These are phyloP conservation scores for Chauna torquata DNA, from an alignment of 2,113 vertebrate species.

Conservation along the genomic window DNA sequence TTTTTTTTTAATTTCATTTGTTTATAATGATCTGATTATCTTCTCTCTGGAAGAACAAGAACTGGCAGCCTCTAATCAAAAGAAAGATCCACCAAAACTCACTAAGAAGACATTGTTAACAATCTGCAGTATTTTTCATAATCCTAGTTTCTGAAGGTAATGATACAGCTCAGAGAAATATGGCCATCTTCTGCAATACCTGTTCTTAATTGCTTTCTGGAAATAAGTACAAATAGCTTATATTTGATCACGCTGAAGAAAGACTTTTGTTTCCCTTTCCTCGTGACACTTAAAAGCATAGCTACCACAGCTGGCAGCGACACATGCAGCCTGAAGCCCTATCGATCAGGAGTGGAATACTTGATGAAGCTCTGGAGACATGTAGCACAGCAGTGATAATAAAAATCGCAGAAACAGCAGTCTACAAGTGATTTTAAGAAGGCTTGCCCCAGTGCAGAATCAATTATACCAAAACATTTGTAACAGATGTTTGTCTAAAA, in stretches of 20 bases:
- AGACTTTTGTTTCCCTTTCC: background rate
- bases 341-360: fast-evolving
- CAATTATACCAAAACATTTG: too few relatives aligned
- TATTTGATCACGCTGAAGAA: fast-evolving
- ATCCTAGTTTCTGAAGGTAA: background rate
- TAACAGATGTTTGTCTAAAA: background rate
- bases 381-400: background rate
- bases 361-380: background rate
- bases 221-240: background rate
- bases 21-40: background rate
- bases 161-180: background rate
- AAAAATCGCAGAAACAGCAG: background rate
- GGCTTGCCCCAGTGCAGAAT: background rate
- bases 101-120: background rate
- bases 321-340: background rate
- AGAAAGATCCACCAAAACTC: background rate
- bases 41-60: background rate
- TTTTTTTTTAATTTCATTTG: background rate
- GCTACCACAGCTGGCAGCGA: background rate
- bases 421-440: background rate
- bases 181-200: background rate
- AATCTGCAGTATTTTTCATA: background rate
- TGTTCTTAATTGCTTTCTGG: background rate
- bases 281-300: background rate
- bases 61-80: background rate